Evolutionary conservation across 2,888 invertebrate species (phyloP).

Genomic region (Spisula solida): DNA sequence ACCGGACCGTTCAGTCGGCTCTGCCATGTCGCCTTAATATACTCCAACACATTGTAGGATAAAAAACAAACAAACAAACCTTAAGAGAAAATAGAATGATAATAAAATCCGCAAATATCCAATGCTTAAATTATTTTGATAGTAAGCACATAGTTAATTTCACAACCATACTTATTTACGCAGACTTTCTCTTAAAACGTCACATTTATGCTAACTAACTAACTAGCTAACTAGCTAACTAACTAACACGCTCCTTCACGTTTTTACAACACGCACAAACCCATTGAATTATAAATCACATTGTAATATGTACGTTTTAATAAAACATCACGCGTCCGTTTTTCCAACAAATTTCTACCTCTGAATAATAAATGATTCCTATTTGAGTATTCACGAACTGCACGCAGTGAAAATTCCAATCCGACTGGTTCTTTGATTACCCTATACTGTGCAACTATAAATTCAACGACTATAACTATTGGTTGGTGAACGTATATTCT

Average conservation of each 20-base stretch:
- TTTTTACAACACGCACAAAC: slow-evolving; percentile 9
- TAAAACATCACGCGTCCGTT: slow-evolving; percentile 49
- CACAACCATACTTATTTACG: not conserved
- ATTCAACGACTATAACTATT: slow-evolving; percentile 48
- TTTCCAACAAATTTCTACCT: not conserved
- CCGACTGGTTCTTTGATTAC: slow-evolving; percentile 65
- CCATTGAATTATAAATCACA: not conserved
- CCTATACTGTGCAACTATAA: slow-evolving; percentile 64
- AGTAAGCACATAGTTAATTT: not conserved
- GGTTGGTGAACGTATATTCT: slow-evolving; percentile 49
- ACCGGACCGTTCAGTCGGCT: slow-evolving; percentile 39
- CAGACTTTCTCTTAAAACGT: not conserved
- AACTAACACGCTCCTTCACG: not conserved
- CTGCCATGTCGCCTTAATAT: slow-evolving; percentile 50
- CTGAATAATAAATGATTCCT: slow-evolving; percentile 12
- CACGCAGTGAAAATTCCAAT: slow-evolving; percentile 54
- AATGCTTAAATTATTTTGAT: not conserved
- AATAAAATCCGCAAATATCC: slow-evolving; percentile 20
- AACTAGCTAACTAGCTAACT: not conserved
- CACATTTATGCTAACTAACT: not conserved
- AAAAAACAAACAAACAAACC: not conserved
- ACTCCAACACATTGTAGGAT: slow-evolving; percentile 40
- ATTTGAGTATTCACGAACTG: not conserved
- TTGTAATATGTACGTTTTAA: slow-evolving; percentile 47
- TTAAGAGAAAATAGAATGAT: not conserved